Evolutionary conservation across 2,797 vertebrate genomes (phyloP).

Genomic region (Poecilia velifera): DNA sequence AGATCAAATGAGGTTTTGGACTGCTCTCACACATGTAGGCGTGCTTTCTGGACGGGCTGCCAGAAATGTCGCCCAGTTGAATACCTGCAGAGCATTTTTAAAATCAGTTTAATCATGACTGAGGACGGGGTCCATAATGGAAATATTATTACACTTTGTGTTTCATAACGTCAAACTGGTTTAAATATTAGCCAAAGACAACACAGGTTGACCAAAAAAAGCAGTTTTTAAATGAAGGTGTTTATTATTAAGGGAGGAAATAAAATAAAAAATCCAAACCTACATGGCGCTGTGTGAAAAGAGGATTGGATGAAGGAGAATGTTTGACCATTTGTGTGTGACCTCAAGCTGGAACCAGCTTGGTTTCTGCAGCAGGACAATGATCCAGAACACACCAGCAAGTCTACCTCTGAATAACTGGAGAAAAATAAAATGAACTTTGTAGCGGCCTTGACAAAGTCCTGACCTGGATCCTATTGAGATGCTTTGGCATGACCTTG

Average conservation of each 20-base stretch:
- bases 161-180: no score
- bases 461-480: neutral
- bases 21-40: conserved; percentile 17
- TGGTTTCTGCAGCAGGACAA: neutral
- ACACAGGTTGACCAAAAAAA: no score
- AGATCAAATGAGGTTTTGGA: conserved; percentile 67
- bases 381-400: neutral
- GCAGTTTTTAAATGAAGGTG: no score
- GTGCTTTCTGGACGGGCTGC: conserved; percentile 13
- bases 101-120: neutral
- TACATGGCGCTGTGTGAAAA: no score
- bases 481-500: neutral
- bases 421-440: neutral
- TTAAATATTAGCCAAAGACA: no score
- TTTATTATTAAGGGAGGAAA: no score
- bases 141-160: neutral
- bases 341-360: neutral
- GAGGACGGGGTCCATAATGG: neutral
- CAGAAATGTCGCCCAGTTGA: neutral
- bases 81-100: neutral
- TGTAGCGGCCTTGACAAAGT: neutral
- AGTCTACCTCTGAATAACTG: neutral
- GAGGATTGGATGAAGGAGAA: neutral
- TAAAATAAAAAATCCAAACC: neutral
- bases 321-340: neutral